phyloP scores from a whole-genome alignment of 2,888 invertebrate genomes.

The Fragum whitleyi region DNA sequence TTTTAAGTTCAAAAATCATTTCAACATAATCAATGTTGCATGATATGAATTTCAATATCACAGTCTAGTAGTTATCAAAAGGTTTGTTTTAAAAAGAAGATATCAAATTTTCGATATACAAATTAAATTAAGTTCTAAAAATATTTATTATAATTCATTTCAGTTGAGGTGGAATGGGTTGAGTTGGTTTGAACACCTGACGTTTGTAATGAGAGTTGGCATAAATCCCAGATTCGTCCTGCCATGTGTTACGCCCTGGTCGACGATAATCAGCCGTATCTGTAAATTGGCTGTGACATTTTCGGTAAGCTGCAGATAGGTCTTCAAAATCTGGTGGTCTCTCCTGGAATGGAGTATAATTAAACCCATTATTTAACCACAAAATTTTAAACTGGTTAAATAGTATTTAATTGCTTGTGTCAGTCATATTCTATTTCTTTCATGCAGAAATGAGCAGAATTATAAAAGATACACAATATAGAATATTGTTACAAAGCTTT shows the following conservation, averaged over 20 bases:
- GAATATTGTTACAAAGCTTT: no score
- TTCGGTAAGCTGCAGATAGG: slow-evolving; percentile 79
- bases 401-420: no score
- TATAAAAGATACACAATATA: no score
- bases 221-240: slow-evolving; percentile 84
- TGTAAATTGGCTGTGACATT: slow-evolving; percentile 84
- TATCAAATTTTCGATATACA: no score
- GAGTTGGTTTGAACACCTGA: slow-evolving; percentile 74
- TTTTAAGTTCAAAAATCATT: no score
- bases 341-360: slow-evolving; percentile 58
- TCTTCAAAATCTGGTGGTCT: slow-evolving; percentile 71
- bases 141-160: slow-evolving; percentile 32
- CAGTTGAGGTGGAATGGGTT: slow-evolving; percentile 73
- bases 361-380: neutral
- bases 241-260: slow-evolving; percentile 84
- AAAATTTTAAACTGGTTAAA: neutral
- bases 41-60: no score
- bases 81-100: no score
- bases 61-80: no score
- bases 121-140: no score
- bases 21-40: no score
- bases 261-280: slow-evolving; percentile 81
- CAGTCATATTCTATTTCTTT: no score
- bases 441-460: no score
- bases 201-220: slow-evolving; percentile 81